Conservation (phyloP, 2,888 invertebrate species). For the Eupithecia exiguata region DNA sequence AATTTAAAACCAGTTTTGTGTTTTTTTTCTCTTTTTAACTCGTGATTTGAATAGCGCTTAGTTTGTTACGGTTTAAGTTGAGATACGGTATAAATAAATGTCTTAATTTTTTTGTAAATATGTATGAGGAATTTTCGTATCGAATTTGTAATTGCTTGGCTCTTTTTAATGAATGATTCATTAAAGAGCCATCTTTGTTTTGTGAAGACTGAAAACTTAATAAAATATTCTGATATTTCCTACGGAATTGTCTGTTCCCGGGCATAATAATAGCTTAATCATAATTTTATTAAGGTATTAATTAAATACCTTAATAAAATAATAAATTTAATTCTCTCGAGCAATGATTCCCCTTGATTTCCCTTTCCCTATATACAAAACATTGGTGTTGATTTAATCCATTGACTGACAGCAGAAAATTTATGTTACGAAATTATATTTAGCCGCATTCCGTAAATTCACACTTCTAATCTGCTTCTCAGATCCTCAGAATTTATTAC, state of each 20-base stretch:
- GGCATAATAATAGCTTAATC: background rate
- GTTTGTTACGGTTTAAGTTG: conserved; percentile 48
- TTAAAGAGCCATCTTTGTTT: background rate
- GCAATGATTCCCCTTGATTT: background rate
- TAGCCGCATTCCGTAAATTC: conserved; percentile 32
- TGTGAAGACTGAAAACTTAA: background rate
- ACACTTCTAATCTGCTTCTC: conserved; percentile 38
- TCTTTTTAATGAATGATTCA: conserved; percentile 6
- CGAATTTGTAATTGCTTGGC: conserved; percentile 44
- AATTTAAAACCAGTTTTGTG: conserved; percentile 51
- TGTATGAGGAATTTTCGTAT: conserved; percentile 36
- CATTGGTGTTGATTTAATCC: conserved; percentile 20
- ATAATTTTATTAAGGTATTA: conserved; percentile 18
- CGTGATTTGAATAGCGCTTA: conserved; percentile 49
- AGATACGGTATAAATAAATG: conserved; percentile 45
- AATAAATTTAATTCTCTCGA: conserved; percentile 5
- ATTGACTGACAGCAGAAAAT: conserved; percentile 18
- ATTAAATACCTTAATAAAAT: too few relatives aligned
- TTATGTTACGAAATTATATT: conserved; percentile 29
- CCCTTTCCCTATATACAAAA: conserved; percentile 11
- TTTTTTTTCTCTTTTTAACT: conserved; percentile 37
- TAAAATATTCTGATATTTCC: background rate
- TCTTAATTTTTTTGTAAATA: conserved; percentile 45
- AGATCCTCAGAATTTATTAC: conserved; percentile 44
- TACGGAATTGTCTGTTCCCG: background rate